Base-by-base conservation (phyloP, 92 coral and sea anemone species). In the Epizoanthus illoricatus region DNA sequence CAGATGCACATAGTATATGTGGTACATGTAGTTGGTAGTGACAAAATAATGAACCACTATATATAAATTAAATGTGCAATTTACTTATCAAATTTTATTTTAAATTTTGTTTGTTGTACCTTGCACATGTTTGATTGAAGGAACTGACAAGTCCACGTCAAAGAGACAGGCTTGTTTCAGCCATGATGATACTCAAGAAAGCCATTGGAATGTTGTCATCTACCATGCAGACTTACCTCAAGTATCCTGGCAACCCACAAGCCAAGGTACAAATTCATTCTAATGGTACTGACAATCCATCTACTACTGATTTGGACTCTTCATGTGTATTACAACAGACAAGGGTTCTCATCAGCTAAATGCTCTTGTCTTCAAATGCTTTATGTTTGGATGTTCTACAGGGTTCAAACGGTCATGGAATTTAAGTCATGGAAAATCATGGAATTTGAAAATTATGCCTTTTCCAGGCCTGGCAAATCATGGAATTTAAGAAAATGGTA, bases 131-230 rank as follows among this genome's bases (percentile, higher is more conserved):
- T 16, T 80, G 21, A 2, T 42, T 24, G 5, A 33, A 97, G 99
- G 99, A 97, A 85, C 89, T 97, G 55, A 91, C 92, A 83, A 93
- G 89, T 63, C 89, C 93, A 3, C 78, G 81, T 16, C 93, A 90
- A 57, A 90, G 97, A 75, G 91, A 92, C 75, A 91, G 95, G 40
- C 88, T 97, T 65, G 81, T 92, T 24, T 97, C 99, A 28, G 92
- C 98, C 47, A 94, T 92, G 92, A 84, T 89, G 75, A 85, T 90
- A 41, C 86, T 97, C n/a, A 89, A 86, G 75, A 90, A 87, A 49
- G 89, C 99, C 3, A 86, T 87, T 75, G 91, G 89, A 41, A 67
- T 86, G 73, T 84, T 97, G 84, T 87, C 94, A 61, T 81, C 94
- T 21, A 89, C 98, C 13, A 93, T 90, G 92, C 98, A 93, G 70